These are phyloP conservation scores for Leptinotarsa tumamoca DNA, from an alignment of 2,888 invertebrate genomes.

Conservation along the genomic window DNA sequence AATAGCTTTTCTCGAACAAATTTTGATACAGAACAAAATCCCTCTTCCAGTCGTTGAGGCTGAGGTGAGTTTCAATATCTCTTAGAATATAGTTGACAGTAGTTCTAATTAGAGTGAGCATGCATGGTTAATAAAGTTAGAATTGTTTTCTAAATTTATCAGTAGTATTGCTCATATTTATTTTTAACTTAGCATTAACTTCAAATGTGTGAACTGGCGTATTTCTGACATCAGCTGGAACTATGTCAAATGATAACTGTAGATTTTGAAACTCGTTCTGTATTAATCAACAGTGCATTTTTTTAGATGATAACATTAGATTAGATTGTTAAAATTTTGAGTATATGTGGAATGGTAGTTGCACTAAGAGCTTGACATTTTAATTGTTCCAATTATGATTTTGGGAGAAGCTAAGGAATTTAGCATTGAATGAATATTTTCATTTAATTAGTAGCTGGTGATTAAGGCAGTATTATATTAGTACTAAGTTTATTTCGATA, in stretches of 20 bases:
- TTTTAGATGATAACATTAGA: conserved; percentile 6
- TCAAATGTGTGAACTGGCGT: background rate
- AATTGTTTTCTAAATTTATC: background rate
- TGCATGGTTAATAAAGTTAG: conserved; percentile 2
- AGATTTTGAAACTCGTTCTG: background rate
- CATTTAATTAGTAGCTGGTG: conserved; percentile 36
- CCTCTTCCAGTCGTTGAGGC: conserved; percentile 52
- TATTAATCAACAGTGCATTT: background rate
- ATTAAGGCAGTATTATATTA: conserved; percentile 47
- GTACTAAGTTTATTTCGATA: conserved; percentile 43
- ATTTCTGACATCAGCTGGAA: conserved; percentile 12
- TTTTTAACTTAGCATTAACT: background rate
- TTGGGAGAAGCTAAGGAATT: conserved; percentile 62
- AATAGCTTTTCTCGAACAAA: conserved; percentile 63
- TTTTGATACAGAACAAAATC: conserved; percentile 61
- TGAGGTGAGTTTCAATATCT: conserved; percentile 35
- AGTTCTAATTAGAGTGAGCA: background rate
- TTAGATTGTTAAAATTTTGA: conserved; percentile 39
- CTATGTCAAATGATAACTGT: background rate
- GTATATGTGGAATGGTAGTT: conserved; percentile 53
- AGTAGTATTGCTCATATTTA: too few relatives aligned
- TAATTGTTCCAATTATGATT: conserved; percentile 33
- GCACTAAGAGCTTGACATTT: conserved; percentile 59
- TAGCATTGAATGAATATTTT: conserved; percentile 43
- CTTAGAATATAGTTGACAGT: conserved; percentile 13